A percentile compares a stretch with the other conserved stretches of the same genome.
Evolutionary conservation across 2,888 invertebrate genomes (phyloP).

Genomic region (Drosophila diplacantha): DNA sequence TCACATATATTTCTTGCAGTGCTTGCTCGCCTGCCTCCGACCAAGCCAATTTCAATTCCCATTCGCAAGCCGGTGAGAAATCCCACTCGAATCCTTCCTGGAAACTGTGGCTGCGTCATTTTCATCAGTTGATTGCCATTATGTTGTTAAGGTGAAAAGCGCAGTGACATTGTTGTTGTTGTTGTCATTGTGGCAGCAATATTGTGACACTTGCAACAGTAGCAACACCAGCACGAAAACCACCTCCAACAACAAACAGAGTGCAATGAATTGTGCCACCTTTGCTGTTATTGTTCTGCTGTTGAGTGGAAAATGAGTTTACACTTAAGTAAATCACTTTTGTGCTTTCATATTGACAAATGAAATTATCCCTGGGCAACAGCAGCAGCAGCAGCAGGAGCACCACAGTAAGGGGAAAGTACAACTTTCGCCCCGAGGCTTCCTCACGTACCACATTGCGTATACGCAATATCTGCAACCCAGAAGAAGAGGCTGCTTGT

Average conservation of each 20-base stretch:
- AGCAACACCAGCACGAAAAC: background rate
- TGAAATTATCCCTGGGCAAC: conserved; percentile 34
- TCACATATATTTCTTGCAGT: conserved; percentile 18
- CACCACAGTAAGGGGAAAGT: background rate
- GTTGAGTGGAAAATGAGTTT: conserved; percentile 62
- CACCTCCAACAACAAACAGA: conserved; percentile 19
- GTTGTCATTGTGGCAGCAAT: conserved; percentile 22
- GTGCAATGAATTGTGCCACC: conserved; percentile 50
- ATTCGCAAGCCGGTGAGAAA: conserved; percentile 18
- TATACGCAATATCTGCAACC: conserved; percentile 45
- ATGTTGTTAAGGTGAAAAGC: conserved; percentile 67
- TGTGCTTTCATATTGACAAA: conserved; percentile 51
- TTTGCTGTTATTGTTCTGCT: conserved; percentile 37
- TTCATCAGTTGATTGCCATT: conserved; percentile 69
- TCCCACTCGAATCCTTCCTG: conserved; percentile 33
- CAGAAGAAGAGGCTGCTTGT: conserved; percentile 5
- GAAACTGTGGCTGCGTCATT: conserved; percentile 51
- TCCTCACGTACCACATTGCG: conserved; percentile 61
- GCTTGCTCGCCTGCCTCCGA: conserved; percentile 2
- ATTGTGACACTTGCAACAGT: conserved; percentile 24
- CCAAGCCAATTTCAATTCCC: conserved; percentile 39
- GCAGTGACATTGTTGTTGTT: conserved; percentile 42
- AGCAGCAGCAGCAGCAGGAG: background rate
- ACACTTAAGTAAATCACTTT: conserved; percentile 67
- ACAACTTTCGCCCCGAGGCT: conserved; percentile 20